Conservation (phyloP, 1,140 invertebrate species). For the Anastrepha ludens region DNA sequence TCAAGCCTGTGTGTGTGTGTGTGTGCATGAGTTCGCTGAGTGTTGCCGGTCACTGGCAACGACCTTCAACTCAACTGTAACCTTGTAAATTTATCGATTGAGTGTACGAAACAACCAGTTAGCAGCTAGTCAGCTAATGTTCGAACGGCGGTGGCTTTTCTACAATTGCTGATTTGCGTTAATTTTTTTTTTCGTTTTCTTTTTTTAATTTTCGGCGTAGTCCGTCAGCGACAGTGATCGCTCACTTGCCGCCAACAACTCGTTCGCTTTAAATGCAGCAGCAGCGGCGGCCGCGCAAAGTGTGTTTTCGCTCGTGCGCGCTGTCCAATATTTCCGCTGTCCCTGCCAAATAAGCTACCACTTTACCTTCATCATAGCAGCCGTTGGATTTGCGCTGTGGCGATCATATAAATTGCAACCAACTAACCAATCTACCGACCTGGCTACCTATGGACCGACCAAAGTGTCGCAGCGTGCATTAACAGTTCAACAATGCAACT, state of each 20-base stretch:
- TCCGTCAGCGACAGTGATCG: conserved; percentile 20
- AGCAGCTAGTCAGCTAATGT: conserved; percentile 15
- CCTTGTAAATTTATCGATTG: conserved; percentile 45
- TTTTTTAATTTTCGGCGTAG: not conserved
- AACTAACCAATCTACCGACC: not conserved
- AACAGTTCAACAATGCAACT: not conserved
- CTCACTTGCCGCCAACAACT: conserved; percentile 5
- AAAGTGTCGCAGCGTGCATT: not conserved
- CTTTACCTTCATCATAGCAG: too few species aligned
- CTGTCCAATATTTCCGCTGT: not conserved
- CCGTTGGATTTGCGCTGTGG: not conserved
- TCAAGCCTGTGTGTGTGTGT: not conserved
- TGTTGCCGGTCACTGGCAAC: not conserved
- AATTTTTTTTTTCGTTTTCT: not conserved
- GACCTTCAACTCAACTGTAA: conserved; percentile 45
- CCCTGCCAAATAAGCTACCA: not conserved
- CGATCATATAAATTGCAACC: not conserved
- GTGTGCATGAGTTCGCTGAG: not conserved
- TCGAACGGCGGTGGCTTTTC: not conserved
- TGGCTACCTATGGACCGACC: not conserved
- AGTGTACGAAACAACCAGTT: not conserved
- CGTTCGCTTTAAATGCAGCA: too few species aligned
- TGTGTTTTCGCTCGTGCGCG: conserved; percentile 8
- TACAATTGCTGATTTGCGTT: conserved; percentile 4
- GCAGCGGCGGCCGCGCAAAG: not conserved